These are phyloP conservation scores for Drosophila ironensis DNA, from an alignment of 1,140 invertebrate species.

Conservation along the genomic window DNA sequence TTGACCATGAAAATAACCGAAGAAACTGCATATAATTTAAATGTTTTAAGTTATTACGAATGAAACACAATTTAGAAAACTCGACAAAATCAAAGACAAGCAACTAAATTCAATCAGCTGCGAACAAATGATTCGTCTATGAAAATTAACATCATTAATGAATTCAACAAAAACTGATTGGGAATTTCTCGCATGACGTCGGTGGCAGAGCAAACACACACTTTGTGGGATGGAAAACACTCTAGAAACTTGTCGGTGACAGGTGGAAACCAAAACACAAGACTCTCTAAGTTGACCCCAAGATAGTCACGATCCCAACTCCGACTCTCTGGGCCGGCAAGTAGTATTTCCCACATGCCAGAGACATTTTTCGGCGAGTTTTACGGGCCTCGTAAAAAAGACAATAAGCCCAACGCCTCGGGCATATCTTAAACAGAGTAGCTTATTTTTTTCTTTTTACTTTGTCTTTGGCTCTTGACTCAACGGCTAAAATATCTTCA, in stretches of 20 bases:
- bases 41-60: no score
- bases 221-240: no score
- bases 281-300: slow-evolving; percentile 1
- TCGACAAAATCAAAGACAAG: no score
- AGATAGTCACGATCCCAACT: slow-evolving; percentile 24
- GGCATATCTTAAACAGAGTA: neutral
- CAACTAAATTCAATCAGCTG: no score
- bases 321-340: neutral
- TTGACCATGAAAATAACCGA: neutral
- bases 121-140: no score
- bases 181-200: neutral
- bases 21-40: neutral
- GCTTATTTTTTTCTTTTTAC: neutral
- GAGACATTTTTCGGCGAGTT: slow-evolving; percentile 13
- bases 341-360: slow-evolving; percentile 24
- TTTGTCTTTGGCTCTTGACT: no score
- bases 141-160: no score
- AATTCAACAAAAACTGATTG: neutral
- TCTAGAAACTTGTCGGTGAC: neutral
- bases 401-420: slow-evolving; percentile 26
- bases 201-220: neutral
- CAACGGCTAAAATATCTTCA: slow-evolving; percentile 53
- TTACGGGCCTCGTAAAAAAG: slow-evolving; percentile 34
- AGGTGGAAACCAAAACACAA: neutral
- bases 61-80: no score